Percentiles rank a stretch among this genome's conserved stretches.
Evolutionary conservation across 2,797 vertebrate genomes (phyloP).

Genomic region (Vespertilio murinus): DNA sequence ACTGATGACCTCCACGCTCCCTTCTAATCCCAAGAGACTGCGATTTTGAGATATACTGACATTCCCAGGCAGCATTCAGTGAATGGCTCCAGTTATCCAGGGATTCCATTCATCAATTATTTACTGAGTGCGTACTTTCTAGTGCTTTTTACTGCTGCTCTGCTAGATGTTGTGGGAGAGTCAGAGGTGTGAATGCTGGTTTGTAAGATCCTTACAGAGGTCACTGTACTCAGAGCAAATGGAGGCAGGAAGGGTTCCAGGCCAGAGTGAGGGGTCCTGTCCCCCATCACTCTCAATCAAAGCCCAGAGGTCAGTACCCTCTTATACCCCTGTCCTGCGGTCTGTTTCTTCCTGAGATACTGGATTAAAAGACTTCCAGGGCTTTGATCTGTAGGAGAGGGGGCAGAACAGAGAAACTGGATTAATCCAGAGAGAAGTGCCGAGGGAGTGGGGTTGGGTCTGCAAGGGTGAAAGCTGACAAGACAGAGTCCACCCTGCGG

Average conservation of each 20-base stretch:
- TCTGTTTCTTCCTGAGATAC: slow-evolving; percentile 36
- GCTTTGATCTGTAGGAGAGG: neutral
- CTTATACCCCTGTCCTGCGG: neutral
- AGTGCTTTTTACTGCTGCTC: neutral
- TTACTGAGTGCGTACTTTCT: neutral
- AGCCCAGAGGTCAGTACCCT: neutral
- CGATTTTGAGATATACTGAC: neutral
- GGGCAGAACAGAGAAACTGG: slow-evolving; percentile 30
- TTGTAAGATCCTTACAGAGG: neutral
- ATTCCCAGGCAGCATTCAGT: neutral
- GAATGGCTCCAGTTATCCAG: neutral
- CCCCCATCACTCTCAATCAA: neutral
- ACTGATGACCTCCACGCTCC: neutral
- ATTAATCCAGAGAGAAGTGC: slow-evolving; percentile 9
- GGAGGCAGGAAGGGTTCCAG: neutral
- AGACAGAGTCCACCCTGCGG: neutral
- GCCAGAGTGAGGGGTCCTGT: neutral
- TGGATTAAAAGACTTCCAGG: slow-evolving; percentile 57
- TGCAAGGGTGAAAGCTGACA: slow-evolving; percentile 12
- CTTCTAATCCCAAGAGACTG: neutral
- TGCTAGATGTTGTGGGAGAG: neutral
- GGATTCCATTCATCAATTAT: neutral
- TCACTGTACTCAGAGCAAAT: neutral
- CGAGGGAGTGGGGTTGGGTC: neutral
- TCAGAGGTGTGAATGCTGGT: neutral